A percentile compares a stretch with the other conserved stretches of the same genome.
phyloP scores from a whole-genome alignment of 64 coral and sea anemone species.

The Actinia tenebrosa region DNA sequence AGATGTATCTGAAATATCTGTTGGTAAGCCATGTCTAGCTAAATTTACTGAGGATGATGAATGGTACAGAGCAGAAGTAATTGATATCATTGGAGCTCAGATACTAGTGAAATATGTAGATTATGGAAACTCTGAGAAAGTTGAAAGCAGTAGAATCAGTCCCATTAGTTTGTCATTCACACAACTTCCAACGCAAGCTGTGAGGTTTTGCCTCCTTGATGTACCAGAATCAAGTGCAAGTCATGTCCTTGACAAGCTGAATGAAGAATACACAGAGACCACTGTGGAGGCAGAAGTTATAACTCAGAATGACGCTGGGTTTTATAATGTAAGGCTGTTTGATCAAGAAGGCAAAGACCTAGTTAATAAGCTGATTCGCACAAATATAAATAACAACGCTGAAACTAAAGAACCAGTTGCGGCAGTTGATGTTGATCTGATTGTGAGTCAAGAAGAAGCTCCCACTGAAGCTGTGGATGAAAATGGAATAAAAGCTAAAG shows the following conservation, averaged over 20 bases:
- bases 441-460: background rate
- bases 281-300: constrained; percentile 12
- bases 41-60: constrained; percentile 81
- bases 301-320: background rate
- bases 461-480: background rate
- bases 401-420: constrained; percentile 15
- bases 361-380: background rate
- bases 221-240: constrained; percentile 6
- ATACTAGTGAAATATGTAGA: constrained; percentile 59
- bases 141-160: constrained; percentile 20
- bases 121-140: constrained; percentile 64
- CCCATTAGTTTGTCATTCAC: constrained; percentile 33
- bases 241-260: constrained; percentile 28
- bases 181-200: constrained; percentile 55
- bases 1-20: background rate
- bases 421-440: background rate
- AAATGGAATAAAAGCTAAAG: background rate
- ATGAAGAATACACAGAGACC: constrained; percentile 20
- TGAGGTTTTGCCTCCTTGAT: constrained; percentile 40
- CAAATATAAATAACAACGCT: background rate
- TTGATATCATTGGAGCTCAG: constrained; percentile 11
- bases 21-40: constrained; percentile 35
- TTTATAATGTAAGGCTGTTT: background rate
- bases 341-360: constrained; percentile 5
- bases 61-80: constrained; percentile 84